Percentiles rank a stretch among this genome's conserved stretches.
Evolutionary conservation across 2,888 invertebrate genomes (phyloP).

Genomic region (Oxytorus armatus): DNA sequence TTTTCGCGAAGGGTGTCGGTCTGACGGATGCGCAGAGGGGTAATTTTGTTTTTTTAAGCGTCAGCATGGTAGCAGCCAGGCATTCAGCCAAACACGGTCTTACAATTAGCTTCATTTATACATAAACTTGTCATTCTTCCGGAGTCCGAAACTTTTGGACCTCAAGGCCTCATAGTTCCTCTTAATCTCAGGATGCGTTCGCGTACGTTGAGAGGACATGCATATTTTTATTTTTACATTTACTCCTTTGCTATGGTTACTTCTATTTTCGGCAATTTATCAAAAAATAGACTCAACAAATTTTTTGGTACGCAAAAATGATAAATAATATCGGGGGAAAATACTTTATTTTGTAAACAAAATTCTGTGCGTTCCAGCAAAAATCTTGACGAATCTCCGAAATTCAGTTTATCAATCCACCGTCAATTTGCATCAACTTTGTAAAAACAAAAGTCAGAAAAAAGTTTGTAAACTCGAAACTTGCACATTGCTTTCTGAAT

Average conservation of each 20-base stretch:
- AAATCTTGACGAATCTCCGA: no score
- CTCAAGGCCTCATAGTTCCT: background rate
- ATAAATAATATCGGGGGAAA: no score
- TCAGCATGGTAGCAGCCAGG: constrained; percentile 63
- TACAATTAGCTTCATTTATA: constrained; percentile 57
- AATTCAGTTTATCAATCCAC: no score
- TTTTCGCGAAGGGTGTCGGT: constrained; percentile 23
- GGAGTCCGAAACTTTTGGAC: constrained; percentile 13
- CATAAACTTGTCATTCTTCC: constrained; percentile 13
- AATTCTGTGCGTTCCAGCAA: no score
- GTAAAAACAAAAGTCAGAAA: no score
- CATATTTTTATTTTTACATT: background rate
- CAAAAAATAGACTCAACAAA: no score
- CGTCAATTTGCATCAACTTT: no score
- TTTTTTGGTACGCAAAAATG: no score
- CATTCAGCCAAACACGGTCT: constrained; percentile 61
- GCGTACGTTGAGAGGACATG: background rate
- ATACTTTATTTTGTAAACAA: no score
- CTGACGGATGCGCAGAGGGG: constrained; percentile 47
- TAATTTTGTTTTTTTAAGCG: constrained; percentile 49
- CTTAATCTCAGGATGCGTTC: background rate
- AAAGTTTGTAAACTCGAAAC: no score
- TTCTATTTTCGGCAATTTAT: no score
- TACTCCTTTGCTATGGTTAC: background rate
- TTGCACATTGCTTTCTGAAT: no score